phyloP scores from a whole-genome alignment of 2,888 invertebrate genomes.

The Thereva unica region DNA sequence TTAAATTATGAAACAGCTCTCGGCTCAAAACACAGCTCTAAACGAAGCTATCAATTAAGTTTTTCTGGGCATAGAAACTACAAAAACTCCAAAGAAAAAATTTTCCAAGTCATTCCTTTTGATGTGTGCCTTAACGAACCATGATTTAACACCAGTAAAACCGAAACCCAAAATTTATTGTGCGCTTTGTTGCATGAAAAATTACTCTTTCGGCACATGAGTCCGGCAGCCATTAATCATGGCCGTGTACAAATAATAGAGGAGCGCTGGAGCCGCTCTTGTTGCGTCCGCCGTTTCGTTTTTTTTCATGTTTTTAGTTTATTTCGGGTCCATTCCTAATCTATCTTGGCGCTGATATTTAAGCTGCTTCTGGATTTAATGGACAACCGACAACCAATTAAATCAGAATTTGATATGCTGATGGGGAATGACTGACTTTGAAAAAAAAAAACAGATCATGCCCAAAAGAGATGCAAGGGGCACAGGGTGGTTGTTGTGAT shows the following conservation, averaged over 20 bases:
- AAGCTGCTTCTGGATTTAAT: conserved; percentile 32
- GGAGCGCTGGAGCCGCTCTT: neutral
- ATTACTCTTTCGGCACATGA: conserved; percentile 36
- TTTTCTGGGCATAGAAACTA: too few species aligned
- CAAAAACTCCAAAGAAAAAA: neutral
- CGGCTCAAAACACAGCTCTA: too few species aligned
- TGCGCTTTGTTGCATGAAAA: conserved; percentile 27
- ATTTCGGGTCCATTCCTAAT: neutral
- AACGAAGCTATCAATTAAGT: too few species aligned
- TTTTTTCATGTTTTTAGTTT: neutral
- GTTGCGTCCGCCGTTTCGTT: neutral
- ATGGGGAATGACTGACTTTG: conserved; percentile 9
- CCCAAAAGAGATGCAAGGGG: too few species aligned
- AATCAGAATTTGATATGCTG: conserved; percentile 28
- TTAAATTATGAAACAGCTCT: too few species aligned
- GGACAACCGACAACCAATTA: conserved; percentile 23
- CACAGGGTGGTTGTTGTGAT: too few species aligned
- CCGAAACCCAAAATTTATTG: conserved; percentile 5
- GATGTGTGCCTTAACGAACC: conserved; percentile 25
- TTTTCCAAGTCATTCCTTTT: conserved; percentile 28
- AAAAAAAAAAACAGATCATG: neutral
- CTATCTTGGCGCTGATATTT: conserved; percentile 18
- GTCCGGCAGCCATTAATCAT: conserved; percentile 30
- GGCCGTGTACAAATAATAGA: conserved; percentile 25
- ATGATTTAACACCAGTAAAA: conserved; percentile 19